Percentiles rank a stretch among this genome's conserved stretches.
Conservation (phyloP, 2,888 invertebrate genomes). For the Bruchidius siliquastri region DNA sequence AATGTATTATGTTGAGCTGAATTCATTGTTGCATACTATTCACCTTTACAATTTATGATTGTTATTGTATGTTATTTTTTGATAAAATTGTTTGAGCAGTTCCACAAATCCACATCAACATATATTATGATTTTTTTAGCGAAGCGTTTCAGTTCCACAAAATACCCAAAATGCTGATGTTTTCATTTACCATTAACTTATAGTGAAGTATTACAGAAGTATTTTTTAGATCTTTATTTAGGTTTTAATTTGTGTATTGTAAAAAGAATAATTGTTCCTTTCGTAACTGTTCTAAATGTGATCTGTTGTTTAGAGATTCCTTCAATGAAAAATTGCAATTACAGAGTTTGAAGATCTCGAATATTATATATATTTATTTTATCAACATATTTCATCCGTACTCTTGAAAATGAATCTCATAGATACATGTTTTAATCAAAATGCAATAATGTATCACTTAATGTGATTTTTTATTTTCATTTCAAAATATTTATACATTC, state of each 20-base stretch:
- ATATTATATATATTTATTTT: not conserved
- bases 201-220: not conserved
- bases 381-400: not conserved
- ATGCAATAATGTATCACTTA: not conserved
- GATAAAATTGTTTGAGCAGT: no score
- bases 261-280: not conserved
- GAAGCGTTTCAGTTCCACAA: not conserved
- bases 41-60: no score
- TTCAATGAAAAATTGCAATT: not conserved
- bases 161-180: not conserved
- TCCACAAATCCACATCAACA: no score
- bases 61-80: no score
- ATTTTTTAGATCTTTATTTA: not conserved
- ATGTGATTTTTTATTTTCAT: not conserved
- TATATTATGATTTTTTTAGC: no score
- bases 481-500: not conserved
- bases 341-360: not conserved
- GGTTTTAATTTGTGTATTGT: not conserved
- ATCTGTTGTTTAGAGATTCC: not conserved
- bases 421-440: not conserved
- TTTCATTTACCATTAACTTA: not conserved
- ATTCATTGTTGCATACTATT: no score
- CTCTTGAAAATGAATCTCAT: not conserved
- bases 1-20: no score
- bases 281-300: not conserved